Percentiles rank a stretch among this genome's conserved stretches.
Evolutionary conservation across 2,888 invertebrate genomes (phyloP).

Genomic region (Melanostoma mellinum): DNA sequence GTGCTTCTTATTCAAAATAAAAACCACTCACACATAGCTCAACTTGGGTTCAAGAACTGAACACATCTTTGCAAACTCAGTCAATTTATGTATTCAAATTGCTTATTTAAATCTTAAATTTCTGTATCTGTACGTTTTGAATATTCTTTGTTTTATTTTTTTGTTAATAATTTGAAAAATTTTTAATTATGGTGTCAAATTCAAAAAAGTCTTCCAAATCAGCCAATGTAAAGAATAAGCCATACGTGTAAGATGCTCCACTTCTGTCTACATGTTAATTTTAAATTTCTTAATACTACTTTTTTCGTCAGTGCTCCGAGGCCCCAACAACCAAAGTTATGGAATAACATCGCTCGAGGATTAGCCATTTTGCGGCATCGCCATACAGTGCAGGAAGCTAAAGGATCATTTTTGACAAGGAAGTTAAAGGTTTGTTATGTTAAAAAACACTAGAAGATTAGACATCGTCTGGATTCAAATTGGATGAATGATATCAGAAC

Average conservation of each 20-base stretch:
- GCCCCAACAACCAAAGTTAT: conserved; percentile 41
- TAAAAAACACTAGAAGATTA: not conserved
- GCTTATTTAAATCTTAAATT: no score
- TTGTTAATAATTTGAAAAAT: not conserved
- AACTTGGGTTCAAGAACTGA: no score
- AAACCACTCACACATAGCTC: no score
- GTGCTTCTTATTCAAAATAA: no score
- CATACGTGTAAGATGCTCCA: conserved; percentile 18
- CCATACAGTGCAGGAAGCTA: not conserved
- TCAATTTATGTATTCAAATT: no score
- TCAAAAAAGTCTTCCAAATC: conserved; percentile 8
- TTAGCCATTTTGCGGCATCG: conserved; percentile 39
- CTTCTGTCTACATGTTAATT: not conserved
- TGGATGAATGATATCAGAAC: not conserved
- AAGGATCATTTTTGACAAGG: conserved; percentile 10
- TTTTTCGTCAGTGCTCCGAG: conserved; percentile 41
- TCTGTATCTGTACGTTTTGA: not conserved
- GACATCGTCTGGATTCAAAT: not conserved
- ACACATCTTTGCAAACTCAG: no score
- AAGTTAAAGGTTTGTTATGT: conserved; percentile 37
- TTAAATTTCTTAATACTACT: not conserved
- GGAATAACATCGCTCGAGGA: conserved; percentile 24
- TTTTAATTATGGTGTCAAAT: conserved; percentile 18
- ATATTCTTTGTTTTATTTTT: not conserved
- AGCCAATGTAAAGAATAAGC: conserved; percentile 1